phyloP scores from a whole-genome alignment of 2,888 invertebrate species.

The Melinaea marsaeus region DNA sequence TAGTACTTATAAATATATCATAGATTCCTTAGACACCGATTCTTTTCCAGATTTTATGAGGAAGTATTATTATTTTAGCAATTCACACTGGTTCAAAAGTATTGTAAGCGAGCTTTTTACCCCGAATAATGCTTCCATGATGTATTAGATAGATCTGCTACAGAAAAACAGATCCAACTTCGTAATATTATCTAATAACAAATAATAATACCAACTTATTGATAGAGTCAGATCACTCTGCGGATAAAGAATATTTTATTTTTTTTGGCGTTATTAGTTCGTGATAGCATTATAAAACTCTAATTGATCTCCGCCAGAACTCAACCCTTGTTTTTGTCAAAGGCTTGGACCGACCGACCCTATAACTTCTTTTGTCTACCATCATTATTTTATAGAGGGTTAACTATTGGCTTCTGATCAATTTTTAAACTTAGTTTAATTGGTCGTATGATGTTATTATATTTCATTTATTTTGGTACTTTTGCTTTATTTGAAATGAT shows the following conservation, averaged over 20 bases:
- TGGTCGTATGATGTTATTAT: conserved; percentile 2
- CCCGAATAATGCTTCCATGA: too few relatives aligned
- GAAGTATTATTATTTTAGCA: too few relatives aligned
- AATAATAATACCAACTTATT: too few relatives aligned
- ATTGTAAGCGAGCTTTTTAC: too few relatives aligned
- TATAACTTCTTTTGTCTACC: conserved; percentile 7
- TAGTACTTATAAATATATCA: not conserved
- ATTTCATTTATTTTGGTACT: not conserved
- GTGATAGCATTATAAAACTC: conserved; percentile 6
- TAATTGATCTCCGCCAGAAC: conserved; percentile 5
- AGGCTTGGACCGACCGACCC: conserved; percentile 1
- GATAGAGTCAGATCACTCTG: too few relatives aligned
- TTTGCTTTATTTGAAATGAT: too few relatives aligned
- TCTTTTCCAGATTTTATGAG: too few relatives aligned
- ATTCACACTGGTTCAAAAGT: too few relatives aligned
- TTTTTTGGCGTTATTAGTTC: not conserved
- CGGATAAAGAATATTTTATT: not conserved
- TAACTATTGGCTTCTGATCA: conserved; percentile 7
- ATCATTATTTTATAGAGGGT: conserved; percentile 4
- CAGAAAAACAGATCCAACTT: too few relatives aligned
- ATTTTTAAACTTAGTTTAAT: not conserved
- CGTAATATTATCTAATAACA: too few relatives aligned
- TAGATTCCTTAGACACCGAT: too few relatives aligned
- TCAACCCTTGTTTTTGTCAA: conserved; percentile 7
- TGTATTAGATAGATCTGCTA: too few relatives aligned